A percentile compares a stretch with the other conserved stretches of the same genome.
Conservation (phyloP, 1,140 invertebrate species). For the Aphelinus atriplicis region DNA sequence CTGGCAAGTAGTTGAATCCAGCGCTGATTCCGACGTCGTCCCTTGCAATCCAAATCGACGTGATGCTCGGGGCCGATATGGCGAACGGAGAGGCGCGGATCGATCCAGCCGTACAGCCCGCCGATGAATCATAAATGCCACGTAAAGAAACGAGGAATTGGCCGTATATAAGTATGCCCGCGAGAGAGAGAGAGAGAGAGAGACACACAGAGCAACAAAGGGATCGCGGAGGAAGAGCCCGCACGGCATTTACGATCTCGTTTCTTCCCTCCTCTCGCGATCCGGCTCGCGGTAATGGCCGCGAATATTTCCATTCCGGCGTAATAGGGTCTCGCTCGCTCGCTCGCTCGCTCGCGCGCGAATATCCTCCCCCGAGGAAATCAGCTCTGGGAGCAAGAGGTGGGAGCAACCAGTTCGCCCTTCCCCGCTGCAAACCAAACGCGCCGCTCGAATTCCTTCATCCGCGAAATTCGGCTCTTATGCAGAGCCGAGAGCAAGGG, state of each 20-base stretch:
- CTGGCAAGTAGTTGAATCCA: too few relatives aligned
- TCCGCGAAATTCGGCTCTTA: constrained; percentile 37
- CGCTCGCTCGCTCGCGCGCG: background rate
- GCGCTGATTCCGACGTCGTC: too few relatives aligned
- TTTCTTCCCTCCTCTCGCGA: constrained; percentile 4
- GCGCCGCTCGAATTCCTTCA: constrained; percentile 26
- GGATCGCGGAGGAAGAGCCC: too few relatives aligned
- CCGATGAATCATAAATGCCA: too few relatives aligned
- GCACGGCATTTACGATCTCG: background rate
- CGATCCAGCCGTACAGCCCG: too few relatives aligned
- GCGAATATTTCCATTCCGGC: constrained; percentile 38
- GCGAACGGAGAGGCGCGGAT: too few relatives aligned
- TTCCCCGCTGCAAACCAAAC: constrained; percentile 19
- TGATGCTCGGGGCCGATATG: too few relatives aligned
- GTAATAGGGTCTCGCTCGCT: constrained; percentile 32
- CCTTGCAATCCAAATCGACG: too few relatives aligned
- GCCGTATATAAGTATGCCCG: too few relatives aligned
- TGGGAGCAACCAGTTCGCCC: background rate
- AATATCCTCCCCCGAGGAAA: constrained; percentile 43
- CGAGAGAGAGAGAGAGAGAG: too few relatives aligned
- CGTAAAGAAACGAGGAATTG: too few relatives aligned
- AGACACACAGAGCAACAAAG: too few relatives aligned
- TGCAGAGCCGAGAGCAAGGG: background rate
- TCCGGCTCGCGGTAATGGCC: constrained; percentile 16
- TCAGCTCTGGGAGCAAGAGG: constrained; percentile 13